Evolutionary conservation across 2,113 vertebrate genomes (phyloP).

Genomic region (Aplodontia rufa): DNA sequence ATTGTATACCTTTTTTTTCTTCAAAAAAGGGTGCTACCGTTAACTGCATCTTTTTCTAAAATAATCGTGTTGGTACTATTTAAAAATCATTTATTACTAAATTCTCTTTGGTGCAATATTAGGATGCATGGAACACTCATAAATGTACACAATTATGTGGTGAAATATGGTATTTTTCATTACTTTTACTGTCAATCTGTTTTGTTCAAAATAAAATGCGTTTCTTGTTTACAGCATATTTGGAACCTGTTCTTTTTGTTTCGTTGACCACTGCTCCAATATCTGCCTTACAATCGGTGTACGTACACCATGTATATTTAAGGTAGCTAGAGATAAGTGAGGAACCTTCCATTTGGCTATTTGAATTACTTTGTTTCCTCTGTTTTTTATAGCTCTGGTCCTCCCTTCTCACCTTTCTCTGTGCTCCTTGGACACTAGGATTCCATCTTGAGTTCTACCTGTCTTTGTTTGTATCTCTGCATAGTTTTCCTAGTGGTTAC

Average conservation of each 20-base stretch:
- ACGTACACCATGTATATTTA: neutral
- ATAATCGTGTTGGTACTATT: no score
- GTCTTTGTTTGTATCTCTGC: neutral
- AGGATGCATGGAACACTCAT: no score
- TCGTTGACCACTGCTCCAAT: neutral
- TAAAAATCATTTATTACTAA: no score
- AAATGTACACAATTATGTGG: no score
- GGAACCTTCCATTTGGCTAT: neutral
- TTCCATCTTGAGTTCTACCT: neutral
- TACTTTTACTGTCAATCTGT: neutral
- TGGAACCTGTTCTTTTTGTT: neutral
- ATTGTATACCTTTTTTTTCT: no score
- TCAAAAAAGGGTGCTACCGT: no score
- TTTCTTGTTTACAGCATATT: neutral
- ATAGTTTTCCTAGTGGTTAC: neutral
- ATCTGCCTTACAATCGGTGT: neutral
- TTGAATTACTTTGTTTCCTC: neutral
- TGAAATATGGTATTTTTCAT: neutral
- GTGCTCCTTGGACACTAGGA: neutral
- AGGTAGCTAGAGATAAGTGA: neutral
- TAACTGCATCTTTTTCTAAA: no score
- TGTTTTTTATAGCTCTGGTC: neutral
- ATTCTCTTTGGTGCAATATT: no score
- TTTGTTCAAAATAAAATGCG: slow-evolving; percentile 28
- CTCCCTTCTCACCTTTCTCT: neutral